A percentile compares a stretch with the other conserved stretches of the same genome.
Evolutionary conservation across 2,113 vertebrate species (phyloP).

Genomic region (Gallinago undulata): DNA sequence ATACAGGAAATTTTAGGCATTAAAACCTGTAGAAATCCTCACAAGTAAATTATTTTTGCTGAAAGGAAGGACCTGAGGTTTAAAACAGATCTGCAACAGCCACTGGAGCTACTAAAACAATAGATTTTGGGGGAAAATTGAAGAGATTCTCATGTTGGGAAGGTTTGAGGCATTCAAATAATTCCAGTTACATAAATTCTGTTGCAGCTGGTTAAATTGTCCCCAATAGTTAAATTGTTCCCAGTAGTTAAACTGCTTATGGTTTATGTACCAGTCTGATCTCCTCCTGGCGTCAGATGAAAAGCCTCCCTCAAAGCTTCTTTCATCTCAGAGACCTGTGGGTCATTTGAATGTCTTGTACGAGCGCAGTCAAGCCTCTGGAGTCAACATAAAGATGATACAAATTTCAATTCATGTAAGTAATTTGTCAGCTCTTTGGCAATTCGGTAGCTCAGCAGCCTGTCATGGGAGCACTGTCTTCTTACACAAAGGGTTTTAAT

Average conservation of each 20-base stretch:
- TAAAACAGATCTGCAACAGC: background rate
- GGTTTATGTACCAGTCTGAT: background rate
- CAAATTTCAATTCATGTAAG: background rate
- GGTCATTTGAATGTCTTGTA: background rate
- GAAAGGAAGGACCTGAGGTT: background rate
- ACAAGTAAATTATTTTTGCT: background rate
- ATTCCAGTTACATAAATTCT: background rate
- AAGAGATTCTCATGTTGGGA: background rate
- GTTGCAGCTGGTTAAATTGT: background rate
- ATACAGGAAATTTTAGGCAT: background rate
- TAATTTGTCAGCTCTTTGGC: background rate
- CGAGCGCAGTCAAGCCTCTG: background rate
- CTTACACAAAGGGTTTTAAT: background rate
- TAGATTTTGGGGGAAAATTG: accelerated
- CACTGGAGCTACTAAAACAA: background rate
- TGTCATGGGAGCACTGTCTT: background rate
- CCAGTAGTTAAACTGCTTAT: background rate
- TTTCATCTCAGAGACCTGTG: background rate
- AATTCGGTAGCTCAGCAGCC: background rate
- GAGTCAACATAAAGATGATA: background rate
- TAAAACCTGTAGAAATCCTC: background rate
- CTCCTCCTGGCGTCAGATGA: background rate
- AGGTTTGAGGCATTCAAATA: background rate
- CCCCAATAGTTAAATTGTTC: background rate
- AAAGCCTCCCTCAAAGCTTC: background rate